These are phyloP conservation scores for Chaetodon trifasciatus DNA, from an alignment of 2,797 vertebrate species.

Conservation along the genomic window DNA sequence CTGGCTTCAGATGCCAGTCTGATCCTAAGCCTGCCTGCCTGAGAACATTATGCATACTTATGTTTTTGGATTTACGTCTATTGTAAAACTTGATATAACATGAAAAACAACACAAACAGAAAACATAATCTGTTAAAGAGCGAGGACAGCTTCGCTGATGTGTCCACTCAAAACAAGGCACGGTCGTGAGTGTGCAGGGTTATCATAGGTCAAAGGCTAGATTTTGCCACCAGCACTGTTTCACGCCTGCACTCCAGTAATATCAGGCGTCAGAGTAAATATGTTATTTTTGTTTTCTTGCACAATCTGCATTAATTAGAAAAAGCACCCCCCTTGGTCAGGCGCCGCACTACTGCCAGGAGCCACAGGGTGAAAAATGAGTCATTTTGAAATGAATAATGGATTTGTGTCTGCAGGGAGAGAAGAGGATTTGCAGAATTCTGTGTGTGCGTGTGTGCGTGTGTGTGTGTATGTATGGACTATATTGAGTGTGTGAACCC, in stretches of 20 bases:
- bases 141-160: background rate
- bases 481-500: conserved; percentile 46
- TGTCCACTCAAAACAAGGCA: conserved; percentile 13
- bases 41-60: conserved; percentile 14
- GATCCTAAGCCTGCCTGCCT: conserved; percentile 9
- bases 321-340: conserved; percentile 78
- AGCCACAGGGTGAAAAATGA: conserved; percentile 83
- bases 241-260: conserved; percentile 65
- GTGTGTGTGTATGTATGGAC: conserved; percentile 29
- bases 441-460: conserved; percentile 33
- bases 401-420: conserved; percentile 81
- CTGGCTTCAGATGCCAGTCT: conserved; percentile 13
- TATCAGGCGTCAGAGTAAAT: conserved; percentile 77
- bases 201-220: conserved; percentile 37
- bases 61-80: conserved; percentile 30
- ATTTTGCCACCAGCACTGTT: conserved; percentile 65
- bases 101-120: background rate
- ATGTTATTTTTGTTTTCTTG: conserved; percentile 79
- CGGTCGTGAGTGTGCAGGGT: conserved; percentile 22
- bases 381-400: conserved; percentile 88
- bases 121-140: background rate
- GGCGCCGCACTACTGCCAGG: conserved; percentile 76
- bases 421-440: conserved; percentile 70
- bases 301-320: conserved; percentile 85
- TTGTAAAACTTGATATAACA: conserved; percentile 35